phyloP scores from a whole-genome alignment of 2,888 invertebrate genomes.

The Mimas tiliae region DNA sequence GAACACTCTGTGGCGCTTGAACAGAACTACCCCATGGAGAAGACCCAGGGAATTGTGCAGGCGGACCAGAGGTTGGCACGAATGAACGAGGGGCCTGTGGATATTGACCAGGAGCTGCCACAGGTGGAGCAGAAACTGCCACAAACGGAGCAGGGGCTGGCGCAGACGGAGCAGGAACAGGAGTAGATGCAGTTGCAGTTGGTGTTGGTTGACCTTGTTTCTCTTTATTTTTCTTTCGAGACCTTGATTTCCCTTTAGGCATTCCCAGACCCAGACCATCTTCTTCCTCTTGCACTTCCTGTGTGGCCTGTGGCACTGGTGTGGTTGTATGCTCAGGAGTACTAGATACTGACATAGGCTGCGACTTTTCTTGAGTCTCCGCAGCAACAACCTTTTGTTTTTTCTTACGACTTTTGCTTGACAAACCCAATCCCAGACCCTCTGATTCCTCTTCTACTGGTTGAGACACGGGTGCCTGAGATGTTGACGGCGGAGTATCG shows the following conservation, averaged over 20 bases:
- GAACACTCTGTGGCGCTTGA: too few species aligned
- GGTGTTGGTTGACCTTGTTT: not conserved
- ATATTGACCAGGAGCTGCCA: not conserved
- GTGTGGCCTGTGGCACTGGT: not conserved
- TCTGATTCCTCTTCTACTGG: slow-evolving; percentile 32
- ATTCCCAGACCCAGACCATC: slow-evolving; percentile 36
- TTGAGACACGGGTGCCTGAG: not conserved
- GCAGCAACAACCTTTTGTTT: slow-evolving; percentile 34
- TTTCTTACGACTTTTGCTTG: slow-evolving; percentile 42
- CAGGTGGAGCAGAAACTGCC: not conserved
- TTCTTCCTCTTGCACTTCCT: not conserved
- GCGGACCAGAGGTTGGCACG: not conserved
- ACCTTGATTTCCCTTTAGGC: slow-evolving; percentile 25
- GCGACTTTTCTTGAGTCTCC: not conserved
- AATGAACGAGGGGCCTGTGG: not conserved
- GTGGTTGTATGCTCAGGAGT: not conserved
- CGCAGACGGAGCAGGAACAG: not conserved
- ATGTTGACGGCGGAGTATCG: not conserved
- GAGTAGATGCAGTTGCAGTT: not conserved
- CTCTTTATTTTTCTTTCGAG: slow-evolving; percentile 9
- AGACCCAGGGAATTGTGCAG: not conserved
- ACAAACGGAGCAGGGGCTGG: not conserved
- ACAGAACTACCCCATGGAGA: too few species aligned
- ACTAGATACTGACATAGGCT: not conserved
- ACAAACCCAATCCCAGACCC: slow-evolving; percentile 40